These are phyloP conservation scores for Rhyzopertha dominica DNA, from an alignment of 1,140 invertebrate genomes.

Conservation along the genomic window DNA sequence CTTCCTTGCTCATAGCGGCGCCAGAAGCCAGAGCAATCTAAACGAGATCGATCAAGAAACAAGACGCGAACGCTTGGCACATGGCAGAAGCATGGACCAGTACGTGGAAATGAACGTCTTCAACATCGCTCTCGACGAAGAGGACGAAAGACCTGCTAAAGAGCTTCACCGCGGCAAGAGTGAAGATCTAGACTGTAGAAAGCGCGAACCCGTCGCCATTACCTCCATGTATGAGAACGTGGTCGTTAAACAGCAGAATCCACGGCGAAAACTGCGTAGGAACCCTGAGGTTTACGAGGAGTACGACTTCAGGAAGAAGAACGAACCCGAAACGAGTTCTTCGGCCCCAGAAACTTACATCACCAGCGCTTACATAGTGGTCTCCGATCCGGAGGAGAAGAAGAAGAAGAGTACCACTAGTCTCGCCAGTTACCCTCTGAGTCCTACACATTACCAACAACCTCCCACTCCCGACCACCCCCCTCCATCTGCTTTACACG, in stretches of 20 bases:
- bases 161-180: conserved; percentile 48
- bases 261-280: conserved; percentile 61
- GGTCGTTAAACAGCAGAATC: conserved; percentile 66
- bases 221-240: conserved; percentile 69
- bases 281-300: conserved; percentile 58
- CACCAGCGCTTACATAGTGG: conserved; percentile 54
- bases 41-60: conserved; percentile 52
- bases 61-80: conserved; percentile 55
- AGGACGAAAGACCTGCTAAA: conserved; percentile 31
- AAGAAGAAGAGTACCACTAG: conserved; percentile 39
- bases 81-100: conserved; percentile 68
- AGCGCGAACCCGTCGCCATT: conserved; percentile 64
- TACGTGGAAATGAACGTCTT: conserved; percentile 69
- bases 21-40: conserved; percentile 60
- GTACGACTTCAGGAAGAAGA: conserved; percentile 49
- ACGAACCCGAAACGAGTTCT: conserved; percentile 35
- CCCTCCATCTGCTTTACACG: conserved; percentile 85
- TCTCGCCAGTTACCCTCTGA: conserved; percentile 55
- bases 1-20: conserved; percentile 52
- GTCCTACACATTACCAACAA: conserved; percentile 85
- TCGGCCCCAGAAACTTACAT: conserved; percentile 49
- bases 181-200: conserved; percentile 49
- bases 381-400: conserved; percentile 32
- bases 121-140: conserved; percentile 47
- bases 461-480: conserved; percentile 92